Base-by-base conservation (phyloP, 1,140 invertebrate genomes). In the Eulimnadia texana region DNA sequence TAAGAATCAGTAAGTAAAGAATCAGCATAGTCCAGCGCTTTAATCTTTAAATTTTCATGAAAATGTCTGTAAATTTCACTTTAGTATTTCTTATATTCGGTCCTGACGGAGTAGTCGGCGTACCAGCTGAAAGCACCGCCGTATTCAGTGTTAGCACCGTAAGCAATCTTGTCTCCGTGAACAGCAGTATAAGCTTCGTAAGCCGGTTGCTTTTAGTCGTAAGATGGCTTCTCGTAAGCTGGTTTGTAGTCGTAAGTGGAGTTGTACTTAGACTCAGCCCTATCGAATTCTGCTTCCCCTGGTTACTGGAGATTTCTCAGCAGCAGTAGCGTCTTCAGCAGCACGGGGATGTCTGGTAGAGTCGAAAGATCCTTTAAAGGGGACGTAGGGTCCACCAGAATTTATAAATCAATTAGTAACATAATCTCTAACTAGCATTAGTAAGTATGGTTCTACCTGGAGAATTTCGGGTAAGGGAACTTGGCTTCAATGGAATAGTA, bases 381-480 rank as follows among this genome's bases (percentile, higher is more conserved):
- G 33, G 33, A 42, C 6, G 33, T 42, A 42, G 6, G 33, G 33
- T 16, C 33, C 16, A 16, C 16, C 6, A 42, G 16, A 42, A 16
- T 9, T 42, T 9, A 42, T 16, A 42, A n/a, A 9, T 42, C 33
- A 42, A 42, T 42, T 42, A 42, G 16, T 42, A n/a, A n/a, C n/a
- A 6, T 9, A 16, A 42, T 42, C 6, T 9, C 33, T 9, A 42
- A 42, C 33, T 42, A 42, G 16, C 6, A 42, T 42, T 42, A 42
- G 6, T 42, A 6, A 42, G 16, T 42, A 16, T 16, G 16, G 33
- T 42, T 42, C 16, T 42, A 42, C 33, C 33, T 42, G 33, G 16
- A 6, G 56, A 58, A 58, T 20, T 29, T 24, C 24, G 56, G 56
- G 25, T 24, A 58, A 9, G 56, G 25, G 25, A 58, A 58, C 25